Conservation (phyloP, 2,888 invertebrate genomes). For the Trypoxylon attenuatum region DNA sequence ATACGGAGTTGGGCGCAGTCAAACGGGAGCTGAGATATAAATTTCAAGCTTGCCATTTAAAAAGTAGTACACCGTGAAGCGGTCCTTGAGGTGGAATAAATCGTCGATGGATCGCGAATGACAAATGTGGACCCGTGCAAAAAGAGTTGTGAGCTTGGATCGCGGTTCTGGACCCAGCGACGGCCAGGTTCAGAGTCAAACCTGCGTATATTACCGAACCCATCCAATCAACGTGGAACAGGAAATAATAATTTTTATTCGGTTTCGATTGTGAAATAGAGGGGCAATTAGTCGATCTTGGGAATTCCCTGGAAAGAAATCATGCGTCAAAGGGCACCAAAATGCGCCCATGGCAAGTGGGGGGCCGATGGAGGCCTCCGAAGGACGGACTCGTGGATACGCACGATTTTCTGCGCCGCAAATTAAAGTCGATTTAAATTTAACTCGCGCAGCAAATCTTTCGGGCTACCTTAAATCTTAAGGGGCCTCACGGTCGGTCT, state of each 20-base stretch:
- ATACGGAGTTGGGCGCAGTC: constrained; percentile 10
- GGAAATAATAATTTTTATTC: too few species aligned
- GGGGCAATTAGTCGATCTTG: too few species aligned
- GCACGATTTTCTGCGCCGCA: constrained; percentile 4
- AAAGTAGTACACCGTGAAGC: constrained; percentile 23
- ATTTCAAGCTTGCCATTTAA: constrained; percentile 28
- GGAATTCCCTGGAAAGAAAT: too few species aligned
- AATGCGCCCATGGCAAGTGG: too few species aligned
- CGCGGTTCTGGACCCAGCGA: too few species aligned
- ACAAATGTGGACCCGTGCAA: constrained; percentile 23
- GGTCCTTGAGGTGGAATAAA: constrained; percentile 18
- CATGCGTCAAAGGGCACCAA: too few species aligned
- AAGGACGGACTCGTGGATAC: not conserved
- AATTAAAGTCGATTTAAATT: constrained; percentile 39
- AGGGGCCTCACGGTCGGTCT: constrained; percentile 40
- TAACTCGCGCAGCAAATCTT: constrained; percentile 35
- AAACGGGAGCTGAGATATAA: constrained; percentile 19
- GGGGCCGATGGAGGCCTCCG: too few species aligned
- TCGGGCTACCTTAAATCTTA: constrained; percentile 26
- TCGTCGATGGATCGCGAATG: constrained; percentile 27
- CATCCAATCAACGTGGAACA: too few species aligned
- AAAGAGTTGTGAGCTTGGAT: too few species aligned
- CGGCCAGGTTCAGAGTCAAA: too few species aligned
- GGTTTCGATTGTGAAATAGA: too few species aligned
- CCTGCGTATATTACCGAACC: too few species aligned